These are phyloP conservation scores for Stenoptilia bipunctidactyla DNA, from an alignment of 2,888 invertebrate genomes.

Conservation along the genomic window DNA sequence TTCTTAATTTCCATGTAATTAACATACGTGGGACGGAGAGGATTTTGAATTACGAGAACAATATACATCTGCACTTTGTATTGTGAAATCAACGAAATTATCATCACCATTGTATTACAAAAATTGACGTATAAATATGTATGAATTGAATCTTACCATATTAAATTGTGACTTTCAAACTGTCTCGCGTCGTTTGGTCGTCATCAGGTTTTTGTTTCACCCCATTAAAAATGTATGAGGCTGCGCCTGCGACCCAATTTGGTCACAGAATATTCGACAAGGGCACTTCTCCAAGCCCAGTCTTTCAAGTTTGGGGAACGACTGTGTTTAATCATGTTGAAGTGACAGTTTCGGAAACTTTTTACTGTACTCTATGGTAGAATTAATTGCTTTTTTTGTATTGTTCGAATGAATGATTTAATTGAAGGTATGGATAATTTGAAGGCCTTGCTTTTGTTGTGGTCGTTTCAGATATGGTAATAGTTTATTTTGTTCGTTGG, in stretches of 20 bases:
- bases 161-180: conserved; percentile 34
- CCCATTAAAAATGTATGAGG: conserved; percentile 55
- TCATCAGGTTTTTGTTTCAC: conserved; percentile 42
- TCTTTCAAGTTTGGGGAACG: conserved; percentile 15
- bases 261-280: conserved; percentile 25
- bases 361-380: no score
- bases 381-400: no score
- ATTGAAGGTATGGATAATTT: no score
- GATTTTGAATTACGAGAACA: not conserved
- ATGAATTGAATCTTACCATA: conserved; percentile 21
- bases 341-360: conserved; percentile 4
- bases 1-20: no score
- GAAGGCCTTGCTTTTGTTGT: no score
- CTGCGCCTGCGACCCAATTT: conserved; percentile 17
- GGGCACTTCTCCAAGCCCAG: conserved; percentile 17
- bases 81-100: conserved; percentile 34
- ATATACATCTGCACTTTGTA: conserved; percentile 20
- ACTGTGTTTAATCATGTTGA: conserved; percentile 10
- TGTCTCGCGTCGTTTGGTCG: no score
- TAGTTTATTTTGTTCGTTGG: conserved; percentile 7
- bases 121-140: conserved; percentile 61
- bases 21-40: not conserved
- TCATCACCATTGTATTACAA: conserved; percentile 56
- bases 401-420: no score
- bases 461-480: no score